A percentile compares a stretch with the other conserved stretches of the same genome.
These are phyloP conservation scores for Rhincodon typus DNA, from an alignment of 2,797 vertebrate genomes.

Conservation along the genomic window DNA sequence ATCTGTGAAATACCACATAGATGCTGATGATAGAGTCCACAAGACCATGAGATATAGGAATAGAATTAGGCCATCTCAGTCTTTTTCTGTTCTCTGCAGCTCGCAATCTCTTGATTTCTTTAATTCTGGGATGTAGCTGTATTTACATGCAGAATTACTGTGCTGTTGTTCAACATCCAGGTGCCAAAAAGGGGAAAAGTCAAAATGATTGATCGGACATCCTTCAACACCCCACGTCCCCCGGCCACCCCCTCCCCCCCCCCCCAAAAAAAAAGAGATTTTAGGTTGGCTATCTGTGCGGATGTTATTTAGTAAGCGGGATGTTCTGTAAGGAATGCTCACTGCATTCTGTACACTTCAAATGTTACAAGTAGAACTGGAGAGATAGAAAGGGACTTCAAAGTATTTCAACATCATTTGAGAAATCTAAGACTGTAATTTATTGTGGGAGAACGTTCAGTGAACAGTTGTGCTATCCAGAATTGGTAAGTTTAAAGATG, in stretches of 20 bases:
- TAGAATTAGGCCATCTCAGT: too few species aligned
- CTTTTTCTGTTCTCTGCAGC: not conserved
- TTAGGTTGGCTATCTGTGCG: too few species aligned
- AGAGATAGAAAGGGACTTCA: not conserved
- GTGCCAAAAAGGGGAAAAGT: not conserved
- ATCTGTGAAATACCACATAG: not conserved
- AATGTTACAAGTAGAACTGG: not conserved
- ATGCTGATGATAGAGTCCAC: not conserved
- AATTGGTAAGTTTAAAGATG: too few species aligned
- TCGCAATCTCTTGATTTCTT: not conserved
- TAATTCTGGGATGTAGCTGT: not conserved
- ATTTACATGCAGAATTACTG: not conserved
- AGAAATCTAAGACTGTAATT: not conserved
- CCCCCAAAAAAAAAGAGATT: not conserved
- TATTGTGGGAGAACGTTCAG: not conserved
- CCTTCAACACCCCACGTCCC: too few species aligned
- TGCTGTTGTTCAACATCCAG: too few species aligned
- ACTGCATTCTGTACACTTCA: not conserved
- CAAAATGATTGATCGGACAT: not conserved
- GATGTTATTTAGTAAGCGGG: not conserved
- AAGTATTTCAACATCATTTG: not conserved
- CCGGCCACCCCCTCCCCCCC: too few species aligned
- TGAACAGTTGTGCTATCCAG: not conserved
- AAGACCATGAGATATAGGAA: too few species aligned
- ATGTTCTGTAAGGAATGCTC: not conserved